Conservation (phyloP, 2,113 vertebrate genomes). For the Vanacampus margaritifer region DNA sequence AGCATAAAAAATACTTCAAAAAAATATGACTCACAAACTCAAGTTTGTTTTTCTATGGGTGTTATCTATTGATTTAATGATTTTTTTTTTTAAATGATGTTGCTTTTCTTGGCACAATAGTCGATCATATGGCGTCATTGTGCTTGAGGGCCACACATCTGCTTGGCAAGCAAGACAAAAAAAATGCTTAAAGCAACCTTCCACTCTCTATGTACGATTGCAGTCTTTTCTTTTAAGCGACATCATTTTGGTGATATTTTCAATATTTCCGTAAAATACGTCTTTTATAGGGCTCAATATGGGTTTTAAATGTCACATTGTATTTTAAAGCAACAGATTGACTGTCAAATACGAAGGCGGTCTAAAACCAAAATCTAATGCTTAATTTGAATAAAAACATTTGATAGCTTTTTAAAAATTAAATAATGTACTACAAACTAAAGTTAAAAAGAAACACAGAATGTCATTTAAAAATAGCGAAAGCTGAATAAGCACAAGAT, state of each 20-base stretch:
- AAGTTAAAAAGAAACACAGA: background rate
- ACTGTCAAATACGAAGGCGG: too few species aligned
- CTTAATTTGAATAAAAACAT: too few species aligned
- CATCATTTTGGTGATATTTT: background rate
- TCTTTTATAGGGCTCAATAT: slow-evolving; percentile 3
- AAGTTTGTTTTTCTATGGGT: background rate
- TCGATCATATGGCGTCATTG: slow-evolving; percentile 1
- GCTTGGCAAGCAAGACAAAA: background rate
- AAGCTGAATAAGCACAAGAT: too few species aligned
- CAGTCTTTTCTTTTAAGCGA: slow-evolving; percentile 15
- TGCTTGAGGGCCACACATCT: slow-evolving; percentile 2
- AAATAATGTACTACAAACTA: background rate
- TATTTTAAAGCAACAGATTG: too few species aligned
- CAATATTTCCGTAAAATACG: background rate
- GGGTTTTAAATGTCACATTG: background rate
- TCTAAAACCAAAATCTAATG: too few species aligned
- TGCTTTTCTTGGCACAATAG: background rate
- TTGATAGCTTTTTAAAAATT: background rate
- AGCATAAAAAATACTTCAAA: slow-evolving; percentile 1
- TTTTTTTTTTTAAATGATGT: too few species aligned
- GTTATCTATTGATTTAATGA: background rate
- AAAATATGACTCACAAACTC: background rate
- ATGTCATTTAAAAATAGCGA: too few species aligned
- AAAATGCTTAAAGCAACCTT: slow-evolving; percentile 15
- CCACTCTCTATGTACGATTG: slow-evolving; percentile 25